Conservation (phyloP, 2,888 invertebrate genomes). For the Mythimna lalbum region DNA sequence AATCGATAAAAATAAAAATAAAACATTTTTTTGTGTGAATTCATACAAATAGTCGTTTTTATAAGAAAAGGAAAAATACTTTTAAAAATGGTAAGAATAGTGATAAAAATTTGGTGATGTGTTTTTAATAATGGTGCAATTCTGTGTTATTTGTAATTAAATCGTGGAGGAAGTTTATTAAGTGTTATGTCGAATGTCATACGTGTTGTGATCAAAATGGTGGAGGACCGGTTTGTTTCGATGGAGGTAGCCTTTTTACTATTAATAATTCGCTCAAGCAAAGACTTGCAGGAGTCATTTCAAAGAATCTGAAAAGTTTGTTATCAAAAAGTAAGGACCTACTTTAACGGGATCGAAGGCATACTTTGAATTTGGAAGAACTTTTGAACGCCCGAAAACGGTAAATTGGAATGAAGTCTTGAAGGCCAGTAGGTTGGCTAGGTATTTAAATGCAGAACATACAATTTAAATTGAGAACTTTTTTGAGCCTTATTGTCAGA, state of each 20-base stretch:
- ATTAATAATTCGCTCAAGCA: slow-evolving; percentile 21
- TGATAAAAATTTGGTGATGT: slow-evolving; percentile 55
- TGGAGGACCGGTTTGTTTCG: slow-evolving; percentile 64
- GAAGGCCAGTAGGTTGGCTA: slow-evolving; percentile 34
- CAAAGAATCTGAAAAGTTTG: slow-evolving; percentile 20
- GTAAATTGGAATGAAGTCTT: slow-evolving; percentile 17
- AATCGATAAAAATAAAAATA: slow-evolving; percentile 55
- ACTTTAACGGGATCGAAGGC: slow-evolving; percentile 13
- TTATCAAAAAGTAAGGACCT: slow-evolving; percentile 1
- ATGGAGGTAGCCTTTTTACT: slow-evolving; percentile 55
- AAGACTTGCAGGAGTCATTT: slow-evolving; percentile 30
- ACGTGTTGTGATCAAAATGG: slow-evolving; percentile 64
- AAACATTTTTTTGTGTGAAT: slow-evolving; percentile 63
- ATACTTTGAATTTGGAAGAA: slow-evolving; percentile 37
- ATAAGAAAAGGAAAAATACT: slow-evolving; percentile 61
- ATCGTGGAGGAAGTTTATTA: slow-evolving; percentile 61
- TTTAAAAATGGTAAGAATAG: slow-evolving; percentile 70
- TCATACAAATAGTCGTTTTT: slow-evolving; percentile 68
- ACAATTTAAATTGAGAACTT: slow-evolving; percentile 29
- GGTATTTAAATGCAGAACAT: slow-evolving; percentile 30
- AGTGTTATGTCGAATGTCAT: slow-evolving; percentile 62
- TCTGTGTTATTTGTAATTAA: slow-evolving; percentile 55
- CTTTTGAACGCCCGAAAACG: slow-evolving; percentile 20
- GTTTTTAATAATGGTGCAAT: slow-evolving; percentile 55
- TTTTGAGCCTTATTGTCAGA: slow-evolving; percentile 18